phyloP scores from a whole-genome alignment of 2,888 invertebrate species.

The Zhuqinia jingwanae region DNA sequence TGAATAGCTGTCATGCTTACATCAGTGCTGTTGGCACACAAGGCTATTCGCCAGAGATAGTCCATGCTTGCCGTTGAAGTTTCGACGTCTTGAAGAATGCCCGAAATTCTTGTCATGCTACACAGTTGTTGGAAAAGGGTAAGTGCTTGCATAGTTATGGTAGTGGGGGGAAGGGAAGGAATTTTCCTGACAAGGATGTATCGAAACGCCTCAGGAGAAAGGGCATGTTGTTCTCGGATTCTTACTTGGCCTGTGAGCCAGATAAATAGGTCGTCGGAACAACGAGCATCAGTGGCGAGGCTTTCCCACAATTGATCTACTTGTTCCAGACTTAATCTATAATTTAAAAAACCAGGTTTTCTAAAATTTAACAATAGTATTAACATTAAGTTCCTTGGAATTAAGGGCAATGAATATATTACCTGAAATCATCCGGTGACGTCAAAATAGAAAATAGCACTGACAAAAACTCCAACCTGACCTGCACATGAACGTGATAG shows the following conservation, averaged over 20 bases:
- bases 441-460: conserved; percentile 95
- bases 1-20: conserved; percentile 97
- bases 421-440: conserved; percentile 93
- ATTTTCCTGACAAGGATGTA: conserved; percentile 94
- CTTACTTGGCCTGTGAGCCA: conserved; percentile 96
- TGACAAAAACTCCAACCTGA: conserved; percentile 94
- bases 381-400: too few species aligned
- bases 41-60: conserved; percentile 96
- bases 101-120: conserved; percentile 86
- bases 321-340: conserved; percentile 90
- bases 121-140: conserved; percentile 95
- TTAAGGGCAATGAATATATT: conserved; percentile 60
- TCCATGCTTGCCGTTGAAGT: conserved; percentile 90
- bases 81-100: conserved; percentile 81
- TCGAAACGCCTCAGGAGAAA: conserved; percentile 92
- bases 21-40: conserved; percentile 94
- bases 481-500: conserved; percentile 93
- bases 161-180: conserved; percentile 93
- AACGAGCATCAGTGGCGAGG: conserved; percentile 91
- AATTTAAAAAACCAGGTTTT: too few species aligned
- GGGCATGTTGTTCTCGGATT: conserved; percentile 92
- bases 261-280: conserved; percentile 95
- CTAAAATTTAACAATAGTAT: too few species aligned
- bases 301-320: conserved; percentile 96
- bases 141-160: conserved; percentile 94